Evolutionary conservation across 2,888 invertebrate genomes (phyloP), one percentile per base, ranked within the genome.

Genomic region (Heliconius aoede): DNA sequence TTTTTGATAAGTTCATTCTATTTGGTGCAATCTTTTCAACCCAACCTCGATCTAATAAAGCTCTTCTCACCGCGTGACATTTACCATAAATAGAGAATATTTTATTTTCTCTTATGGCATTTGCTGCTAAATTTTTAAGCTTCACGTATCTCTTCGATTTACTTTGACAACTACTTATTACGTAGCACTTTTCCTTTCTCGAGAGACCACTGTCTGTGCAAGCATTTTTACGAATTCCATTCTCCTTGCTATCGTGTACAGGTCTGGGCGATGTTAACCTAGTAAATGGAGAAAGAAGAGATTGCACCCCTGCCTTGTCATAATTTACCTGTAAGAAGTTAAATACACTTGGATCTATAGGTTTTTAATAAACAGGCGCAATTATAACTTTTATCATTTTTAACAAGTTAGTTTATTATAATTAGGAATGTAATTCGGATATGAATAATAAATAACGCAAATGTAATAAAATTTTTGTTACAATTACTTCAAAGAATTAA

Each of bases 1-100:
- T 87, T 88, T 86, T 92, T 4, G 84, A 77, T 51, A 94, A 81
- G 81, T 91, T 93, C 91, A 94, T 93, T 81, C 84, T 85, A 71
- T 85, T 86, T 3, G 85, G 78, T 11, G 95, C 90, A 46, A 96
- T 86, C 88, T 97, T 97, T 88, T 97, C 97, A 3, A 97, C 90
- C 97, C 97, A 97, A 0, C 97, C 97, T 55, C 94, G 91, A 64
- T 95, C 94, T 65, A 95, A 81, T 76, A 97, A 89, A 0, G 96
- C 96, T 80, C 91, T 93, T 67, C 96, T 90, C 15, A 96, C 89
- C 3, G 94, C 89, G 32, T 88, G 89, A 81, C 92, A 95, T 65
- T 84, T 85, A 7, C 96, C 96, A 72, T 92, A 90, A 28, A 96
- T 87, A 2, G 94, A 91, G 85, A 95, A 96, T 80, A 95, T 95